phyloP scores from a whole-genome alignment of 2,113 vertebrate species.

The Macrotus californicus region DNA sequence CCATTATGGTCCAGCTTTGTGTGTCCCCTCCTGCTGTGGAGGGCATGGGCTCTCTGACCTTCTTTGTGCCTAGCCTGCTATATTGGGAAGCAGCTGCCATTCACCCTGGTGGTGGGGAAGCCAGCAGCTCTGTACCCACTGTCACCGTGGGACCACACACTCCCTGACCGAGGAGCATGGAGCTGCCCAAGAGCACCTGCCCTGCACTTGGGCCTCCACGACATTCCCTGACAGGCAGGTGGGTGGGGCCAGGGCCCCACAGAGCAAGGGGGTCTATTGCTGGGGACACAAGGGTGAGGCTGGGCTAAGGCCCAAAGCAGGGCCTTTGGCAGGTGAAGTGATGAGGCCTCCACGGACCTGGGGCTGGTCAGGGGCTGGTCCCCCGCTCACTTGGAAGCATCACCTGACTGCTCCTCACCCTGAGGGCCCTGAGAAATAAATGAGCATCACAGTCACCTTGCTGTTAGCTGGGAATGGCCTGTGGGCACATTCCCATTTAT shows the following conservation, averaged over 20 bases:
- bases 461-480: background rate
- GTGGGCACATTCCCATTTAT: background rate
- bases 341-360: background rate
- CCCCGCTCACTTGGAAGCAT: background rate
- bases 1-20: background rate
- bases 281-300: background rate
- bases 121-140: background rate
- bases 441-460: background rate
- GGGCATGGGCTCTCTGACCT: background rate
- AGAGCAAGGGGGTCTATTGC: background rate
- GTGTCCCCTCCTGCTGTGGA: background rate
- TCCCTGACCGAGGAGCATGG: background rate
- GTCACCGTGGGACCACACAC: background rate
- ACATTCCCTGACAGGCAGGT: background rate
- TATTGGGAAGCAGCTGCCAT: background rate
- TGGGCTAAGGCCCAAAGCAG: background rate
- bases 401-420: background rate
- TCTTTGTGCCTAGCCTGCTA: background rate
- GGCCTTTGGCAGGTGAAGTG: background rate
- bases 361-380: background rate
- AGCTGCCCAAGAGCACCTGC: background rate
- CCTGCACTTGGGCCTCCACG: background rate
- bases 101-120: background rate
- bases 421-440: background rate
- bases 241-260: background rate